These are phyloP conservation scores for Pluvianellus socialis DNA, from an alignment of 2,113 vertebrate species.

Conservation along the genomic window DNA sequence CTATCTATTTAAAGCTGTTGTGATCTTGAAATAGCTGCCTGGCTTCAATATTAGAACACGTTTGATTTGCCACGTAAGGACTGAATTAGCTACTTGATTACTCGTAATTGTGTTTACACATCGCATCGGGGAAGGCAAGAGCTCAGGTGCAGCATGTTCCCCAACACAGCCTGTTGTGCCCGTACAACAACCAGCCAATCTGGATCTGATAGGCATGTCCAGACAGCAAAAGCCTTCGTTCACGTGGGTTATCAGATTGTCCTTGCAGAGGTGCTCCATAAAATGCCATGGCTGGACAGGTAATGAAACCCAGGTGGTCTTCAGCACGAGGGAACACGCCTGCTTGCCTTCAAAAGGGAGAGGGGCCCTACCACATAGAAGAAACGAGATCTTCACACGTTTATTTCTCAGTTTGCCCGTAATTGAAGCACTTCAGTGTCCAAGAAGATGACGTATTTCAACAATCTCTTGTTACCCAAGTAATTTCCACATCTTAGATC, in stretches of 20 bases:
- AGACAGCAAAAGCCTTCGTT: background rate
- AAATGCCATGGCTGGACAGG: background rate
- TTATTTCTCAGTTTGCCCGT: background rate
- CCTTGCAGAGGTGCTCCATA: background rate
- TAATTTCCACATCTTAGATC: background rate
- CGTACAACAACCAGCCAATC: background rate
- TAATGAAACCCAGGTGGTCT: background rate
- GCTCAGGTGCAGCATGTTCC: background rate
- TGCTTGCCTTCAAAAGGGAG: constrained; percentile 5
- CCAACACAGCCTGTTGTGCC: background rate
- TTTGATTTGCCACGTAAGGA: background rate
- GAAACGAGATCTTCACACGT: background rate
- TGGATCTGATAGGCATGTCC: background rate
- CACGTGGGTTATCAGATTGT: accelerated
- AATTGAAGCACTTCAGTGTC: background rate
- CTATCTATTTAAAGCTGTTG: constrained; percentile 36
- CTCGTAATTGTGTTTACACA: background rate
- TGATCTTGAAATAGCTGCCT: constrained; percentile 19
- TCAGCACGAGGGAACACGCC: background rate
- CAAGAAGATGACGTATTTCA: background rate
- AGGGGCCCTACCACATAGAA: background rate
- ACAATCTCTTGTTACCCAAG: background rate
- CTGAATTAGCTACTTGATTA: background rate
- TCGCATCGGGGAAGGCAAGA: background rate
- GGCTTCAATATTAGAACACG: background rate